Base-by-base conservation (phyloP, 2,888 invertebrate genomes). In the Eretmocerus hayati region DNA sequence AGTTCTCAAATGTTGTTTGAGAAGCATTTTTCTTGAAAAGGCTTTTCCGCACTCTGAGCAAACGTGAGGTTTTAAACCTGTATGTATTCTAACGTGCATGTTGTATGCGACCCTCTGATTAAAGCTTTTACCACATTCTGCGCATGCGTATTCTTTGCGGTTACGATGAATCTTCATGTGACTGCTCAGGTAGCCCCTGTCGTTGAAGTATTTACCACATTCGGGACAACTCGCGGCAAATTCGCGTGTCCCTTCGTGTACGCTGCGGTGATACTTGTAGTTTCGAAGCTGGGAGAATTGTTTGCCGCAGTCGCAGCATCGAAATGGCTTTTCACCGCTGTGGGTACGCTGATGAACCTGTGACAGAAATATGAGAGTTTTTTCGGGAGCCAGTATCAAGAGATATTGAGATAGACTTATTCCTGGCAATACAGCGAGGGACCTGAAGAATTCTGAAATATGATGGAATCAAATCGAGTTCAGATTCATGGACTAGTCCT, bases 151-250 rank as follows among this genome's bases (percentile, higher is more conserved):
- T 66, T 88, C 87, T 65, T 87, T 88, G 53, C 81, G 80, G 65
- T 88, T 87, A 54, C 84, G 79, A 71, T 89, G 89, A 58, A 89
- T 89, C 73, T 89, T 89, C 83, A 89, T 83, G 66, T 89, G 89
- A 56, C 87, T 87, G 71, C 87, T 87, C 9, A 89, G 76, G 66
- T 89, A 89, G 30, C 89, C 88, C 58, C 84, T 79, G 62, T 89
- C 89, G 67, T 89, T 89, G 71, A 89, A 89, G 58, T 82, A 81
- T 72, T 89, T 89, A 21, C 87, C 88, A 64, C 89, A 89, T 66
- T 83, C 83, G 5, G 81, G 80, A 60, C 84, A 84, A 5, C 79
- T 81, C 15, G 84, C 83, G 0, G 88, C 85, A 60, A 89, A 90
- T 72, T 88, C 88, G 58, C 83, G 81, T 20, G 88, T 88, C 2